Base-by-base conservation (phyloP, 2,113 vertebrate species). In the Plecotus auritus region DNA sequence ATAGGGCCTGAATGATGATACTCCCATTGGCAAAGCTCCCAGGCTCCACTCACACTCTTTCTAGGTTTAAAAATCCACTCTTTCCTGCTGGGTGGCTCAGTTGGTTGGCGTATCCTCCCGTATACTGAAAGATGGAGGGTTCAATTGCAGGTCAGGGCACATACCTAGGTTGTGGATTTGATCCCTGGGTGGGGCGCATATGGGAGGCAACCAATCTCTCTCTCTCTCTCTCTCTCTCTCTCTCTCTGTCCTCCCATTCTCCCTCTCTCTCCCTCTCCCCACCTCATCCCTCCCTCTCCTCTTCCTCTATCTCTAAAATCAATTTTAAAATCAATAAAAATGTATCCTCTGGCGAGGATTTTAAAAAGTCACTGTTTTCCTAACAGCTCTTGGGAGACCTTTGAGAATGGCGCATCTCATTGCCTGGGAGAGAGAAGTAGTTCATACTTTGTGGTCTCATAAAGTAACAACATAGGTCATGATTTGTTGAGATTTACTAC, bases 1-100 rank as follows among this genome's bases (percentile, higher is more conserved):
- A 95, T 73, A 59, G 18, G 11, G 40, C 61, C 85, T 94, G 81
- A 88, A 95, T 80, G 85, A 94, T 83, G 95, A 94, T 45, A 90
- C 40, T 89, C 47, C 16, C 18, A 18, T n/a, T 90, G 91, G 82
- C 69, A 91, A 76, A 54, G 26, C 59, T 80, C n/a, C 32, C 80
- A 67, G 61, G 23, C 67, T 89, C 78, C 66, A 91, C 42, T 92
- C 37, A 45, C 26, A 73, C 42, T 92, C 88, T 67, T 94, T 96
- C 47, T 86, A 94, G n/a, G 17, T 49, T 93, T 94, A 90, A n/a
- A 91, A 82, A 93, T 49, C 30, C 14, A 66, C 30, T n/a, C 64
- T n/a, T n/a, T 66, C 64, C 13, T 32, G 6, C 64, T 16, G 64
- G 64, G 30, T 66, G 64, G 30, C 30, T 66, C 30, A n/a, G 14